phyloP scores from a whole-genome alignment of 2,797 vertebrate genomes.

The Acrocephalus scirpaceus region DNA sequence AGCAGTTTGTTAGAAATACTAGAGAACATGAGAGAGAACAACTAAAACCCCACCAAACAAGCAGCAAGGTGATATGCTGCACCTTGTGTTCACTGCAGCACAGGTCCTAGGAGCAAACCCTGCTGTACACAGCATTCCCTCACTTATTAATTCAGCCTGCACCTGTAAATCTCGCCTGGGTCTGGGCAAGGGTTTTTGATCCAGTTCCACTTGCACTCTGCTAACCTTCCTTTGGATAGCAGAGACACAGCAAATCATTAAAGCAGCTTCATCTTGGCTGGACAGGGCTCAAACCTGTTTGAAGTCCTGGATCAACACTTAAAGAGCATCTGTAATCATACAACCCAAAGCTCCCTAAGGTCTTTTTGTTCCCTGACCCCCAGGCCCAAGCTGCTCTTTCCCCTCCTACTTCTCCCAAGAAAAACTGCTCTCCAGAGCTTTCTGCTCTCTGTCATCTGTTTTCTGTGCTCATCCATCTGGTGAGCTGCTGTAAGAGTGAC shows the following conservation, averaged over 20 bases:
- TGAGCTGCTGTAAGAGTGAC: not conserved
- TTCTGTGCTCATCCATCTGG: not conserved
- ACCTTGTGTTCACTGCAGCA: not conserved
- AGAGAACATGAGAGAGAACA: not conserved
- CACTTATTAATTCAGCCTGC: not conserved
- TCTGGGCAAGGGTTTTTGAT: not conserved
- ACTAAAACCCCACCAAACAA: not conserved
- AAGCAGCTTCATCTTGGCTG: not conserved
- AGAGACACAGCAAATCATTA: not conserved
- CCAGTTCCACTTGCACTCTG: not conserved
- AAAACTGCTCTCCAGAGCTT: not conserved
- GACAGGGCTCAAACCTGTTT: not conserved
- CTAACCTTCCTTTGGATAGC: not conserved
- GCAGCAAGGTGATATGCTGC: not conserved
- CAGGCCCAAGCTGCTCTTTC: not conserved
- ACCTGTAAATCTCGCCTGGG: accelerated
- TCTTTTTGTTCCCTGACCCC: not conserved
- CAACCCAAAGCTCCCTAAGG: not conserved
- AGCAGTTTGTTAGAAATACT: not conserved
- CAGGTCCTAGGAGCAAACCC: not conserved
- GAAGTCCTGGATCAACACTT: not conserved
- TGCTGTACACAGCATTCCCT: not conserved
- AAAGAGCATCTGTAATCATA: not conserved
- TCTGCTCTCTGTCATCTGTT: not conserved
- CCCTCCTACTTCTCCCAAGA: not conserved